A percentile compares a stretch with the other conserved stretches of the same genome.
Evolutionary conservation across 2,797 vertebrate genomes (phyloP).

Genomic region (Bovichtus variegatus): DNA sequence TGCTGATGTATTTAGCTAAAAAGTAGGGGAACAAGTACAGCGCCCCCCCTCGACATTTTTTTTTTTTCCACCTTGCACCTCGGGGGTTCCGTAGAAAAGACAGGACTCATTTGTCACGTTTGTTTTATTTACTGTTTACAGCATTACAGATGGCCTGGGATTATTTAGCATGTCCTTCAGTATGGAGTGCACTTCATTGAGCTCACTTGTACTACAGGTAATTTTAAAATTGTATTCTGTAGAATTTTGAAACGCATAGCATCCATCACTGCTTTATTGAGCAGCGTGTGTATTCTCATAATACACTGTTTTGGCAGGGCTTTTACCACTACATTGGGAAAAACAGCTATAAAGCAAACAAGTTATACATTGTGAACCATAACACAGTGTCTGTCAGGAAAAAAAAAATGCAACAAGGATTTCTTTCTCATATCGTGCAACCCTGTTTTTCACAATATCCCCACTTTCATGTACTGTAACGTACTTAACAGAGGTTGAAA

Average conservation of each 20-base stretch:
- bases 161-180: background rate
- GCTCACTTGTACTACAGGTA: background rate
- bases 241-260: constrained; percentile 4
- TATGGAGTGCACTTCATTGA: background rate
- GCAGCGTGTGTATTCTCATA: background rate
- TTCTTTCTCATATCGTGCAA: background rate
- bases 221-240: constrained; percentile 24
- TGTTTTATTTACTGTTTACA: constrained; percentile 4
- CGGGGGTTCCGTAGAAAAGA: background rate
- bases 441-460: background rate
- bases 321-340: background rate
- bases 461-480: constrained; percentile 13
- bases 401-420: background rate
- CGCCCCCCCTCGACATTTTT: no score
- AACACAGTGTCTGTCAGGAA: constrained; percentile 3
- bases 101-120: background rate
- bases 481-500: constrained; percentile 19
- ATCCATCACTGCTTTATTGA: constrained; percentile 5
- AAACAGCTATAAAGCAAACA: background rate
- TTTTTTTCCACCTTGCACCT: no score
- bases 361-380: background rate
- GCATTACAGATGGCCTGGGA: background rate
- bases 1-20: no score
- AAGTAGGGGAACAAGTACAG: no score
- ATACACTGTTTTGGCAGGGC: background rate